Evolutionary conservation across 2,113 vertebrate genomes (phyloP).

Genomic region (Indri indri): DNA sequence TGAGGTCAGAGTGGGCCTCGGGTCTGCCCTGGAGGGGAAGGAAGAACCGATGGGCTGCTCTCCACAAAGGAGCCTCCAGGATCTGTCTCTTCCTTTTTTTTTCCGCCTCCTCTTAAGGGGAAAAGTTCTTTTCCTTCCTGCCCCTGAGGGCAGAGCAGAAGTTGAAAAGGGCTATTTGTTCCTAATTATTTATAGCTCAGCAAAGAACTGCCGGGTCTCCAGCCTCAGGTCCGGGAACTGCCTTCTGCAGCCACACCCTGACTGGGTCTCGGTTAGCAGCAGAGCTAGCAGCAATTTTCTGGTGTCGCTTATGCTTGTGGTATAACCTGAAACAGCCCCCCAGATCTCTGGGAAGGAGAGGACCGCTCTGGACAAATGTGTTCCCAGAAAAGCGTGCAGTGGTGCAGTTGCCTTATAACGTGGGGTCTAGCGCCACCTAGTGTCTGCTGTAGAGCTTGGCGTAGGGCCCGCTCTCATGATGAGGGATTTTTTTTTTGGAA

Average conservation of each 20-base stretch:
- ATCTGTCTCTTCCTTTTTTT: neutral
- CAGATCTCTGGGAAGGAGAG: neutral
- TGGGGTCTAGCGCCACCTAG: constrained; percentile 69
- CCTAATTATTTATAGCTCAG: constrained; percentile 28
- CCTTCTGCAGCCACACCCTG: neutral
- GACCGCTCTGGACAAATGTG: neutral
- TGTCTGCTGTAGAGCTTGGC: neutral
- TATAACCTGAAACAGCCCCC: neutral
- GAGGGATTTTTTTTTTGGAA: neutral
- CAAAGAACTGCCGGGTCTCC: neutral
- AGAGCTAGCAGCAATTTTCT: neutral
- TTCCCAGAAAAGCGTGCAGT: neutral
- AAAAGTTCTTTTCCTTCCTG: neutral
- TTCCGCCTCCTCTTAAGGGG: neutral
- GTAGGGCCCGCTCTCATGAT: neutral
- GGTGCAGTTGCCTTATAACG: neutral
- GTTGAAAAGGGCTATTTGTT: constrained; percentile 19
- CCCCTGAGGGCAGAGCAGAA: neutral
- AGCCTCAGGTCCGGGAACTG: neutral
- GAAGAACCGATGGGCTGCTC: neutral
- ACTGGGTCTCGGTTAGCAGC: neutral
- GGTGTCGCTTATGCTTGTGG: neutral
- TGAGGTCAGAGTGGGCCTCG: neutral
- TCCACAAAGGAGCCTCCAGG: neutral
- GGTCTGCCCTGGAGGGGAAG: neutral